Conservation (phyloP, 2,113 vertebrate species). For the Alethe castanea region DNA sequence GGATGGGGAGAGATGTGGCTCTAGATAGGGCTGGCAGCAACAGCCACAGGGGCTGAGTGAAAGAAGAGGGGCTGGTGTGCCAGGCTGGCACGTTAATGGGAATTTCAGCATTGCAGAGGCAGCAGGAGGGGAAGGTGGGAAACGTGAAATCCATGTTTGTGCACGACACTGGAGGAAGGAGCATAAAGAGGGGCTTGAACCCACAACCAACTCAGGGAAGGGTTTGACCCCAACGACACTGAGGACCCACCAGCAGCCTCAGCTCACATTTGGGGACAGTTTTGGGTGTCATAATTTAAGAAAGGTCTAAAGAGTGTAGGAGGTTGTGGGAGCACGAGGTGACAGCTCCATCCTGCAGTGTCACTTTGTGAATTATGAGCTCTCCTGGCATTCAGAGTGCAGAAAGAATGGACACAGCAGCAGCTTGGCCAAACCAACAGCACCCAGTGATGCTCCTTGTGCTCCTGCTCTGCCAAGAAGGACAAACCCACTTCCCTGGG, state of each 20-base stretch:
- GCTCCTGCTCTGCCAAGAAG: not conserved
- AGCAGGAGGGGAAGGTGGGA: not conserved
- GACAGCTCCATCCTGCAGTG: not conserved
- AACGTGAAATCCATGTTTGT: not conserved
- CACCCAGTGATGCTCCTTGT: not conserved
- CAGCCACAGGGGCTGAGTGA: not conserved
- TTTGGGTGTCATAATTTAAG: not conserved
- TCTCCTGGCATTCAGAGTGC: not conserved
- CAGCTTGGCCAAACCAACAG: not conserved
- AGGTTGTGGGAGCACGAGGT: not conserved
- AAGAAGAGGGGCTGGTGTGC: not conserved
- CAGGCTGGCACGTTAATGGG: not conserved
- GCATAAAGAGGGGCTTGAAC: not conserved
- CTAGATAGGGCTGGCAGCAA: not conserved
- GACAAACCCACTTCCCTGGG: not conserved
- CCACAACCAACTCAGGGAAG: not conserved
- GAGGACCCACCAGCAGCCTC: not conserved
- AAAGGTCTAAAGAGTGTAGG: not conserved
- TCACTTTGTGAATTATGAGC: not conserved
- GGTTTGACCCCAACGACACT: not conserved
- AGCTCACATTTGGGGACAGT: not conserved
- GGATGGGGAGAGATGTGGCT: not conserved
- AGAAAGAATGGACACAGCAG: not conserved
- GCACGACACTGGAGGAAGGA: not conserved
- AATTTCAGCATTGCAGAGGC: not conserved